Base-by-base conservation (phyloP, 2,113 vertebrate species). In the Hippocampus mohnikei region DNA sequence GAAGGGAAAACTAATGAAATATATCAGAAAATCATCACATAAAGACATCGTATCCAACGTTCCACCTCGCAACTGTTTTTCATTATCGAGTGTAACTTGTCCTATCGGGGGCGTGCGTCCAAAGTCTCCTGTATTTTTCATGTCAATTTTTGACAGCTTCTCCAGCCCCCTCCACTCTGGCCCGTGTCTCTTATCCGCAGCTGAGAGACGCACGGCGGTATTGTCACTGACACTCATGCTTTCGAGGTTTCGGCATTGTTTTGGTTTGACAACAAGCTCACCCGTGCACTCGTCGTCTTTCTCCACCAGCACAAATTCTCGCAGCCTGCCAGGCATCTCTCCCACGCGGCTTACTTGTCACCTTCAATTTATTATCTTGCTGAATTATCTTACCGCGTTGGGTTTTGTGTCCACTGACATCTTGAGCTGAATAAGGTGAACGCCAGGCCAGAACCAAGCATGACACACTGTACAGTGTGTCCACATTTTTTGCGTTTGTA, bases 71-170 rank as follows among this genome's bases (percentile, higher is more conserved):
- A 55, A 3, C 20, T 2, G 12, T 52, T n/a, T 52, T 52, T 52
- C 20, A 59, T 13, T 27, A 29, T 18, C 16, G 18, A 15, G 5
- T 44, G 11, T 44, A 42, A 42, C 13, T 60, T 18, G 12, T 9
- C 58, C 33, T 8, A 60, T 33, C n/a, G 23, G 41, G 5, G 21
- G 11, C 40, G 13, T 42, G 11, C 62, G 13, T 44, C 21, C 40
- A 7, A 42, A 60, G 27, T 23, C 40, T 64, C 8, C 37, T 23
- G 61, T 23, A 15, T 23, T 42, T 64, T 64, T 64, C 40, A 5
- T 23, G 61, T 42, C 23, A 64, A 42, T 40, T 60, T 60, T 60
- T 37, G 58, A 60, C 58, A 60, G 58, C 58, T 64, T 23, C 62
- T 64, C 20, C 40, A 40, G 27, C 37, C 40, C 10, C 42, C 11